Conservation (phyloP, 1,140 invertebrate genomes). For the Drosophila obscura region DNA sequence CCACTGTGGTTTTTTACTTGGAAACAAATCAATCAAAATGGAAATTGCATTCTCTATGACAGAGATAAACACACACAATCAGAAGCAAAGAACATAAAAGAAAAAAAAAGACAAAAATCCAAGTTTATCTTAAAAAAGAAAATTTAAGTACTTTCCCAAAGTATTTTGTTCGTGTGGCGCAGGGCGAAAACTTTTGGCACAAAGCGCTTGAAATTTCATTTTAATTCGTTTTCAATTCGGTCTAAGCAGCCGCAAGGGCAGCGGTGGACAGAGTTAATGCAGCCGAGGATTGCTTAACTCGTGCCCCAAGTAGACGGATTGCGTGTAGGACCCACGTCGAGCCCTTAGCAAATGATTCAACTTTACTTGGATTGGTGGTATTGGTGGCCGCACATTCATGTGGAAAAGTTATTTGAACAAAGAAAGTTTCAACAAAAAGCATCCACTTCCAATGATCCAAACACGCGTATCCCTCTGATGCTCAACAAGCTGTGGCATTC, state of each 20-base stretch:
- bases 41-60: constrained; percentile 64
- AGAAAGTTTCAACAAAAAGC: no score
- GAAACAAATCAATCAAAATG: constrained; percentile 63
- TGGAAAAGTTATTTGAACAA: no score
- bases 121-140: constrained; percentile 52
- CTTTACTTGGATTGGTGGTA: constrained; percentile 15
- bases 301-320: constrained; percentile 23
- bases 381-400: no score
- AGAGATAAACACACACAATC: constrained; percentile 12
- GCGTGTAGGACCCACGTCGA: not conserved
- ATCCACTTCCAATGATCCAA: no score
- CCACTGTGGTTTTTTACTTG: not conserved
- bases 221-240: constrained; percentile 77
- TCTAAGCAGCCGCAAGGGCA: constrained; percentile 48
- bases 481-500: no score
- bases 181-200: constrained; percentile 45
- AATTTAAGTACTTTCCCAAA: constrained; percentile 75
- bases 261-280: constrained; percentile 32
- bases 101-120: constrained; percentile 38
- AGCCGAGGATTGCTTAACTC: constrained; percentile 42
- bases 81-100: constrained; percentile 9
- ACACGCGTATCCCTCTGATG: no score
- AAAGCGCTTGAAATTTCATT: constrained; percentile 75
- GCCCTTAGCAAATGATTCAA: constrained; percentile 35
- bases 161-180: constrained; percentile 66